A percentile compares a stretch with the other conserved stretches of the same genome.
These are phyloP conservation scores for Clostera curtula DNA, from an alignment of 2,888 invertebrate genomes.

Conservation along the genomic window DNA sequence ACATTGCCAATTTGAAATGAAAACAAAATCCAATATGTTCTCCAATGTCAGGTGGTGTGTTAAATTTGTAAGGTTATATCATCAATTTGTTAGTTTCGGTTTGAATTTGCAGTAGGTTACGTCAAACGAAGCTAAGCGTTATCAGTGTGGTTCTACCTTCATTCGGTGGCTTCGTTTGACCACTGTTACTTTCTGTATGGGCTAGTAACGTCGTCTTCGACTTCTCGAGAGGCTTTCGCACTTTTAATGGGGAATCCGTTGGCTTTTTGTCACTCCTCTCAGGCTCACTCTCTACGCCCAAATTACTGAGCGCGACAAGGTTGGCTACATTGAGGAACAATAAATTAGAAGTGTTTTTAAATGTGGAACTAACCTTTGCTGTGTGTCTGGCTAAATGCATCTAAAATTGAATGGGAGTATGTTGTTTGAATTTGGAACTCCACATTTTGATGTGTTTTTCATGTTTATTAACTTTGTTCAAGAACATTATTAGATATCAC, in stretches of 20 bases:
- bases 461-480: too few relatives aligned
- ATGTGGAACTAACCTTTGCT: too few relatives aligned
- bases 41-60: slow-evolving; percentile 25
- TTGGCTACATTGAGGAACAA: slow-evolving; percentile 56
- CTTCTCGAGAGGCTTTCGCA: slow-evolving; percentile 63
- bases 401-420: too few relatives aligned
- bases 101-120: slow-evolving; percentile 57
- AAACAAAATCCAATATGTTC: slow-evolving; percentile 30
- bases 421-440: too few relatives aligned
- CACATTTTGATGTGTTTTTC: too few relatives aligned
- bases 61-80: slow-evolving; percentile 20
- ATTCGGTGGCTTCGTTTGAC: slow-evolving; percentile 59
- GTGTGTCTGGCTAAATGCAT: too few relatives aligned
- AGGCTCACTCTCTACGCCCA: slow-evolving; percentile 65
- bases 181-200: slow-evolving; percentile 66
- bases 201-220: slow-evolving; percentile 69
- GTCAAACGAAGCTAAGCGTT: slow-evolving; percentile 69
- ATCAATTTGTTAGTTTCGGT: slow-evolving; percentile 23
- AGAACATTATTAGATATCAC: too few relatives aligned
- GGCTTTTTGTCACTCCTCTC: slow-evolving; percentile 61
- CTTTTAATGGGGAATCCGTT: slow-evolving; percentile 61
- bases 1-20: slow-evolving; percentile 35
- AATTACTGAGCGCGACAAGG: slow-evolving; percentile 72
- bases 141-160: slow-evolving; percentile 60
- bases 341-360: slow-evolving; percentile 26